Base-by-base conservation (phyloP, 2,113 vertebrate species). In the Dicaeum eximium region DNA sequence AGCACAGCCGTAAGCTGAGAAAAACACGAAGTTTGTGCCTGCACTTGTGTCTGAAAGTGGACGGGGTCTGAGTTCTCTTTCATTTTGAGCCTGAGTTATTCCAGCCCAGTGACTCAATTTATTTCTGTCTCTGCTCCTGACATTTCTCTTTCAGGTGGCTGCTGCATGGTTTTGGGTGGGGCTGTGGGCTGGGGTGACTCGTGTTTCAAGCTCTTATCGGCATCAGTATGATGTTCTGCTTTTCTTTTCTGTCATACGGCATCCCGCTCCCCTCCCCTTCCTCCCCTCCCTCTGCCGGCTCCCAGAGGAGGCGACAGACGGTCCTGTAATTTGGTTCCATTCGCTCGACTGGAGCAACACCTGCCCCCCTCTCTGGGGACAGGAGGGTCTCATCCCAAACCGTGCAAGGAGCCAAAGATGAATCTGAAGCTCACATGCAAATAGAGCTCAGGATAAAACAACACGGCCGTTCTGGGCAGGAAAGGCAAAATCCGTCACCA, bases 341-440 rank as follows among this genome's bases (percentile, higher is more conserved):
- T 99, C 99, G 98, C 99, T 99, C 98, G 99, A 99, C 99, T 99
- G 98, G 98, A 99, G 98, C 98, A 99, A 99, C 99, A 99, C 99
- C 99, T 99, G 99, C 99, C 99, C 98, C 99, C 98, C 99, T 99
- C 99, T 98, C 98, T 98, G 98, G 99, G 99, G 99, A 98, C 77
- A 0, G 35, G 92, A 97, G 96, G 97, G 97, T 97, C 97, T 98
- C 98, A 98, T 98, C 98, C 98, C 97, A 97, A 97, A 97, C 96
- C 93, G 22, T 91, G 94, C 92, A 47, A 96, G 97, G 92, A 98
- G 97, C 98, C 98, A 98, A 97, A 98, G 97, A 97, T 72, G 92
- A 96, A 98, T 97, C 97, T 95, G 92, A 97, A 95, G 97, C 96
- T 93, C 97, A 96, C 96, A 97, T 97, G 97, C 97, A 97, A 97